Evolutionary conservation across 1,140 invertebrate genomes (phyloP).

Genomic region (Drosophila gunungcola): DNA sequence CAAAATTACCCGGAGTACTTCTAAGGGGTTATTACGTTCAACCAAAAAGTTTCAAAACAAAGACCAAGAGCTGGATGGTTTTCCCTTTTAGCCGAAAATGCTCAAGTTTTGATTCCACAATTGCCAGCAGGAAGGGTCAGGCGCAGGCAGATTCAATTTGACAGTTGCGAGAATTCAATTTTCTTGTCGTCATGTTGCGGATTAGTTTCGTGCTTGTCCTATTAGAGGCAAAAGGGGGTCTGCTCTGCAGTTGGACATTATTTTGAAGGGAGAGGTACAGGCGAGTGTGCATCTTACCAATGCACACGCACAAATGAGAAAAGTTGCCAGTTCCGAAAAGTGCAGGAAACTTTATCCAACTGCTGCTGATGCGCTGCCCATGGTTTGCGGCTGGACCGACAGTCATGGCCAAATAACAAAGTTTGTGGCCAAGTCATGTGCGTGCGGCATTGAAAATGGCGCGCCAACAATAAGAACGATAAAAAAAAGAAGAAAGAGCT

Average conservation of each 20-base stretch:
- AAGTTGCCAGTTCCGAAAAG: constrained; percentile 68
- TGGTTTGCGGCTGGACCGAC: constrained; percentile 23
- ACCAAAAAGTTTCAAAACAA: background rate
- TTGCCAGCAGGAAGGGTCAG: background rate
- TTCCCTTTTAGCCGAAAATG: constrained; percentile 36
- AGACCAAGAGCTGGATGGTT: background rate
- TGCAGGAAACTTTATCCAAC: constrained; percentile 64
- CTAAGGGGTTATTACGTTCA: no score
- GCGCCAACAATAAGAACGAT: constrained; percentile 36
- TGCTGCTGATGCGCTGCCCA: constrained; percentile 34
- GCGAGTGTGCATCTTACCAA: constrained; percentile 52
- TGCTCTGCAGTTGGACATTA: constrained; percentile 50
- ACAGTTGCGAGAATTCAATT: constrained; percentile 83
- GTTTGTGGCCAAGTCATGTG: constrained; percentile 75
- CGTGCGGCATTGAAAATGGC: constrained; percentile 68
- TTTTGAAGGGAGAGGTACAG: constrained; percentile 14
- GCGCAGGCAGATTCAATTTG: constrained; percentile 74
- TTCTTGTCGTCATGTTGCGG: constrained; percentile 81
- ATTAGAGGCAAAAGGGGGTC: constrained; percentile 18
- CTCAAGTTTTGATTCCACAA: constrained; percentile 58
- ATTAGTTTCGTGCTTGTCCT: constrained; percentile 74
- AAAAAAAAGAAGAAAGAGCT: constrained; percentile 11
- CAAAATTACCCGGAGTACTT: no score
- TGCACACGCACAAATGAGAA: constrained; percentile 82
- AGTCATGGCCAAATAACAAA: constrained; percentile 61